Evolutionary conservation across 2,888 invertebrate species (phyloP), one percentile per base, ranked within the genome.

Genomic region (Melanostoma mellinum): DNA sequence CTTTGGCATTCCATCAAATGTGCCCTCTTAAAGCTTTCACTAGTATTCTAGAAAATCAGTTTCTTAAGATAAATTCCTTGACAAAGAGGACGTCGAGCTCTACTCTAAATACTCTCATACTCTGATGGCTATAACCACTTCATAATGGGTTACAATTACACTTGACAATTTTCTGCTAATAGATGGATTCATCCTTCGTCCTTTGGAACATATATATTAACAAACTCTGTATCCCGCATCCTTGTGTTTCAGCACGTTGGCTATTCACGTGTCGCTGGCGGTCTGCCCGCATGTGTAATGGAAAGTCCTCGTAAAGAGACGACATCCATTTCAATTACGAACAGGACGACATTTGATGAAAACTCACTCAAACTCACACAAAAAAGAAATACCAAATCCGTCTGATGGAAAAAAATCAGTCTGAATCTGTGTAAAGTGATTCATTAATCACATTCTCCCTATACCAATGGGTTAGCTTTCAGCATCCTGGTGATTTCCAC

Each of bases 361-460:
- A 30, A 38, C 20, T 35, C 48, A 48, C 0, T 1, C 33, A 1
- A 30, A 38, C 20, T 35, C 48, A 48, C 0, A 2, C 33, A 20
- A 8, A 35, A 32, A 38, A 6, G n/a, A 2, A 33, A 5, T 9
- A 30, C 44, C 32, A 65, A 38, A 48, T 55, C n/a, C 3, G 6
- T 42, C 71, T 63, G 61, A 58, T 78, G 42, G 44, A 61, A 46
- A 40, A 30, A 35, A 50, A 52, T 48, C n/a, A 65, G 32, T 55
- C 10, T n/a, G 6, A 3, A 2, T 61, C 9, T 61, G 4, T 35
- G 4, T 20, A 55, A 60, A 10, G 40, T 48, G 32, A 42, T 81
- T 68, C 76, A 81, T 81, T 77, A 63, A 63, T 63, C 63, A 63
- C 38, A 6, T 33, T 30, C 44, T 46, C 20, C 20, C 20, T 20